phyloP scores from a whole-genome alignment of 2,888 invertebrate genomes.

The Drosophila subquinaria region DNA sequence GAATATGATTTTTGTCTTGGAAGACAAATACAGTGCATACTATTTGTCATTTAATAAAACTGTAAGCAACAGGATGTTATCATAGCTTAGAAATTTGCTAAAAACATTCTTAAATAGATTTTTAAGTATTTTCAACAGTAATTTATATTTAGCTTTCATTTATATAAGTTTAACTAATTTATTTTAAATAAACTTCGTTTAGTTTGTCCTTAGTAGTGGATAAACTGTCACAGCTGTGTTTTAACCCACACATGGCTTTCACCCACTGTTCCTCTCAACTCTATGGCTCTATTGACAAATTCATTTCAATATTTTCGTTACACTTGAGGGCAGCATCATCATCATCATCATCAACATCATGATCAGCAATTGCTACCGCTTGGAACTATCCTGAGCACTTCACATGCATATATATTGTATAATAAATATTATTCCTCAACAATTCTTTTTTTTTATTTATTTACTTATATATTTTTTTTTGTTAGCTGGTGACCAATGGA shows the following conservation, averaged over 20 bases:
- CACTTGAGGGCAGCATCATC: constrained; percentile 58
- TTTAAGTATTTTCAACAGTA: too few species aligned
- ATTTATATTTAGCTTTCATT: neutral
- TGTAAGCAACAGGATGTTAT: too few species aligned
- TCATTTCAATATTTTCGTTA: constrained; percentile 76
- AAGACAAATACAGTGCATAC: neutral
- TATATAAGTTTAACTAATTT: too few species aligned
- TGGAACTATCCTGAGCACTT: constrained; percentile 67
- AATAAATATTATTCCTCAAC: constrained; percentile 71
- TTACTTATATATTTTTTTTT: constrained; percentile 21
- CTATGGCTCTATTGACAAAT: constrained; percentile 64
- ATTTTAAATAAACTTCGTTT: too few species aligned
- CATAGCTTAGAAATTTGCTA: too few species aligned
- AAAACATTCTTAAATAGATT: too few species aligned
- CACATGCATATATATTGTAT: constrained; percentile 57
- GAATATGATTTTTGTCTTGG: neutral
- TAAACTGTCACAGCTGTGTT: constrained; percentile 10
- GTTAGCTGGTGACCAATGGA: constrained; percentile 50
- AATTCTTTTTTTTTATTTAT: constrained; percentile 31
- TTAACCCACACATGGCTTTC: constrained; percentile 40
- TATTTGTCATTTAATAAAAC: too few species aligned
- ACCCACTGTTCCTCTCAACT: constrained; percentile 6
- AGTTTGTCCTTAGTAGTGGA: neutral
- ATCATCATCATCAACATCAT: constrained; percentile 4
- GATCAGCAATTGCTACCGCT: constrained; percentile 52